Conservation (phyloP, 2,113 vertebrate species). For the Oncorhynchus tshawytscha region DNA sequence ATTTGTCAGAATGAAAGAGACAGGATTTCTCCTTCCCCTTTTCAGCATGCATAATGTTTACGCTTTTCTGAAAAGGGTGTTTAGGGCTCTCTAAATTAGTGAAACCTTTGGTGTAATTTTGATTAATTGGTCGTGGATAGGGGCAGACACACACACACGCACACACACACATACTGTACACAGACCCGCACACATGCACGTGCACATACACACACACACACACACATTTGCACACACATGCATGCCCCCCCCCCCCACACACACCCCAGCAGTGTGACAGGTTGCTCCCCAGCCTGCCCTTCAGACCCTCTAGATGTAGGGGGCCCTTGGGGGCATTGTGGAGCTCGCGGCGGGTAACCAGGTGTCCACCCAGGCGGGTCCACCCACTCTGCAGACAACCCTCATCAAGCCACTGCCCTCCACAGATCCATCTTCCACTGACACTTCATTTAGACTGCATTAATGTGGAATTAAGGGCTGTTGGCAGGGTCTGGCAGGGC, state of each 20-base stretch:
- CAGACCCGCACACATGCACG: neutral
- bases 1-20: slow-evolving; percentile 53
- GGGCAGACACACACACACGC: neutral
- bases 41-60: slow-evolving; percentile 36
- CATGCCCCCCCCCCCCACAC: neutral
- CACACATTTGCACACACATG: neutral
- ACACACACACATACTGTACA: neutral
- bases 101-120: neutral
- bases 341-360: slow-evolving; percentile 59
- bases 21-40: slow-evolving; percentile 34
- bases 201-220: neutral
- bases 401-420: slow-evolving; percentile 79
- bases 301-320: slow-evolving; percentile 36
- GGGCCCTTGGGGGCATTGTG: slow-evolving; percentile 62
- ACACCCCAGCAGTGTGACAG: slow-evolving; percentile 37
- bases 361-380: slow-evolving; percentile 68
- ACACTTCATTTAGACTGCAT: slow-evolving; percentile 96
- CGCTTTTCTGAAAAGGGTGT: neutral
- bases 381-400: slow-evolving; percentile 66
- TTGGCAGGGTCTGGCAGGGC: slow-evolving; percentile 69
- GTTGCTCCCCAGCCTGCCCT: slow-evolving; percentile 35
- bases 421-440: slow-evolving; percentile 90
- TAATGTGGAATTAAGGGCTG: slow-evolving; percentile 92
- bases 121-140: no score
- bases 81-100: neutral